phyloP scores from a whole-genome alignment of 2,113 vertebrate genomes.

The Forbesichthys papilliferus region DNA sequence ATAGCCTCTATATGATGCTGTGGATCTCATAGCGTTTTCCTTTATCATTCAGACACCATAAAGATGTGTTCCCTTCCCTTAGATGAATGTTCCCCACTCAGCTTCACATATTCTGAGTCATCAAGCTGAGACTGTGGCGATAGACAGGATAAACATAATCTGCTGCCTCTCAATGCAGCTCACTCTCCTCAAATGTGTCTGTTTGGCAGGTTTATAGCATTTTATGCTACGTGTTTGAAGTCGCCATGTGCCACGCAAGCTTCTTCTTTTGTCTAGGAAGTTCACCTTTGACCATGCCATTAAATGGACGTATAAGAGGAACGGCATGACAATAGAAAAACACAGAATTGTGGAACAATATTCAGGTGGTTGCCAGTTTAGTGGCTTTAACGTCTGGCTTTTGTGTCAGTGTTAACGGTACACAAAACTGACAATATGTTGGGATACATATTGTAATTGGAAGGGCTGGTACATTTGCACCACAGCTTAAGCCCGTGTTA shows the following conservation, averaged over 20 bases:
- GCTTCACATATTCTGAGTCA: slow-evolving; percentile 55
- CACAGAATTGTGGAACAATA: not conserved
- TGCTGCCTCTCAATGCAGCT: slow-evolving; percentile 35
- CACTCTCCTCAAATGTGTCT: slow-evolving; percentile 19
- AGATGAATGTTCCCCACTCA: slow-evolving; percentile 31
- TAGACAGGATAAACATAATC: slow-evolving; percentile 48
- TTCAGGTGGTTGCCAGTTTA: not conserved
- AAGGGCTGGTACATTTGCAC: too few relatives aligned
- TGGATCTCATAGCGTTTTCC: slow-evolving; percentile 21
- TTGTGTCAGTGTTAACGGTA: not conserved
- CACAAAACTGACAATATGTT: too few relatives aligned
- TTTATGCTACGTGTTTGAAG: too few relatives aligned
- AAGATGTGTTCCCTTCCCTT: slow-evolving; percentile 44
- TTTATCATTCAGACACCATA: slow-evolving; percentile 29
- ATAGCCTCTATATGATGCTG: slow-evolving; percentile 28
- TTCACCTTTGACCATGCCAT: slow-evolving; percentile 38
- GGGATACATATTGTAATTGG: too few relatives aligned
- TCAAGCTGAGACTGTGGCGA: slow-evolving; percentile 51
- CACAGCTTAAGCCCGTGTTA: too few relatives aligned
- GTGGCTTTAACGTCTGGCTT: not conserved
- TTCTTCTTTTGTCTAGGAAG: slow-evolving; percentile 60
- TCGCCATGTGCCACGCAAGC: not conserved
- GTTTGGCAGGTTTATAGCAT: not conserved
- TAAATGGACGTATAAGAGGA: slow-evolving; percentile 34
- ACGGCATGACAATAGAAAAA: slow-evolving; percentile 10